Evolutionary conservation across 2,113 vertebrate species (phyloP), one percentile per base, ranked within the genome.

Genomic region (Seriola aureovittata): DNA sequence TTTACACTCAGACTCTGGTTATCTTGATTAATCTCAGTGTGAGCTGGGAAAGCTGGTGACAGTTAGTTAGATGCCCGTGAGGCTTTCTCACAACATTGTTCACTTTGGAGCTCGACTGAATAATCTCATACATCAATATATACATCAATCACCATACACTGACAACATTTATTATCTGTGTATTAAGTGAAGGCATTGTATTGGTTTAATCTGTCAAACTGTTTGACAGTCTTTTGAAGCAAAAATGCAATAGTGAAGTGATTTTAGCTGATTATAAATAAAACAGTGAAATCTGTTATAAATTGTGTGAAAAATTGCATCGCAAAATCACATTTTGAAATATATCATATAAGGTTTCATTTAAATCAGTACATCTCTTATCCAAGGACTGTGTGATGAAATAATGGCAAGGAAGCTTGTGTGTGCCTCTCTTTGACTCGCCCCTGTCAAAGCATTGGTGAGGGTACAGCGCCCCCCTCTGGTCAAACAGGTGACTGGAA

Each of bases 381-480:
- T 54, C 17, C 42, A 77, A 50, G 48, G 23, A 50, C 10, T 29
- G 36, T 17, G 46, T 10, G 46, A 60, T 68, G 71, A 73, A 70
- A 73, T 3, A 40, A 52, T 36, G 9, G 16, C 11, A 72, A 65
- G 38, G 64, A 57, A 64, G 57, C 42, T 25, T 29, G 4, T 16
- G 34, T 9, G 0, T 2, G n/a, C 54, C 19, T 73, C 8, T 57
- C 32, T 55, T 38, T 48, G 44, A 44, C 5, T 23, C 21, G 36
- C 5, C 12, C 19, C 17, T 48, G 12, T 23, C 21, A 11, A 40
- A 16, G 11, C 21, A 36, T 6, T 12, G 2, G 23, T 1, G 32
- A 71, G 60, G 59, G 17, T 32, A 62, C 25, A 71, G 65, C 60
- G n/a, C 79, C 83, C 78, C 42, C 84, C 29, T 62, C 34, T 81